Evolutionary conservation across 1,140 invertebrate genomes (phyloP), one percentile per base, ranked within the genome.

Genomic region (Mizuhopecten yessoensis): DNA sequence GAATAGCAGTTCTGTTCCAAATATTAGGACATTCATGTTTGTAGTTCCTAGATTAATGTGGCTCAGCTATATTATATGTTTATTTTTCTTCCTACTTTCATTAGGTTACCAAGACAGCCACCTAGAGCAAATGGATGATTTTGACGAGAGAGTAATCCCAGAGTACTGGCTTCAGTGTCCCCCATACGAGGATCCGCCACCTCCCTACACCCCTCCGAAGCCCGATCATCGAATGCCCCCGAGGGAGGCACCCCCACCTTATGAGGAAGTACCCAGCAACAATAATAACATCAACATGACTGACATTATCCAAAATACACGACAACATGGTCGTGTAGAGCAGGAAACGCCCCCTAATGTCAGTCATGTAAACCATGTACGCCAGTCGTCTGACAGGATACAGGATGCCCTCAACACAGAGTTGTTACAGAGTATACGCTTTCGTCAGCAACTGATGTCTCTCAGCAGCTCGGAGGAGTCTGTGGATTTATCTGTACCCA

Each of bases 151-250:
- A 34, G 94, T 94, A 86, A 92, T 94, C 33, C 94, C 94, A 0
- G 95, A 96, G 45, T 94, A 96, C 88, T 92, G 95, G n/a, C 91
- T 96, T 23, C 94, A 95, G 86, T 96, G 94, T 86, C 95, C 96
- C 9, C 95, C 96, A 2, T 96, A 96, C 86, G 94, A 95, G 36
- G 96, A 96, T 86, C 96, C 96, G 0, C 96, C 96, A 36, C 96
- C 96, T 45, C 96, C 96, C 11, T 96, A 96, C 92, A 95, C 95
- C 15, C 95, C 95, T 20, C 95, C 95, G n/a, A 96, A 96, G 93
- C 95, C 95, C 10, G 92, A 90, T 10, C 89, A 94, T 23, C 90
- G 94, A 34, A 92, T 93, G 29, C 86, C 94, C 23, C 94, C 95
- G 15, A 93, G 93, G 2, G 95, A 95, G 90, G 93, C 94, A n/a